Evolutionary conservation across 2,797 vertebrate genomes (phyloP).

Genomic region (Labeo calbasu): DNA sequence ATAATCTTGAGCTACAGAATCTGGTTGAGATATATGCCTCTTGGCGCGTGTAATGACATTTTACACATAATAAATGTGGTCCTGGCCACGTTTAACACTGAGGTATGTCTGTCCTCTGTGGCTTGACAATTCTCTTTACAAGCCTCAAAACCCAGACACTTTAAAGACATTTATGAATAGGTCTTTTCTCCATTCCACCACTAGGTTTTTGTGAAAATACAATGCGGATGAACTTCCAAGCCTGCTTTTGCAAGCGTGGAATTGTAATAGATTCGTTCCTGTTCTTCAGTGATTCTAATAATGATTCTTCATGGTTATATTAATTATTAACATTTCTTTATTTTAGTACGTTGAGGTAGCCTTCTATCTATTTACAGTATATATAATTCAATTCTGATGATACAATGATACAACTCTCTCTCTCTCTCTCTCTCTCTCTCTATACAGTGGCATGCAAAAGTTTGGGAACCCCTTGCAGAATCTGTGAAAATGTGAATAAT

Average conservation of each 20-base stretch:
- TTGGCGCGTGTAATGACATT: conserved; percentile 71
- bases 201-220: neutral
- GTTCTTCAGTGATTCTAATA: neutral
- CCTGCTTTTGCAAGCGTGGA: neutral
- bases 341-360: neutral
- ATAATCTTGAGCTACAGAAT: conserved; percentile 65
- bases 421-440: too few species aligned
- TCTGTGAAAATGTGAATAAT: too few species aligned
- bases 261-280: neutral
- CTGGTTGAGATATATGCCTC: conserved; percentile 68
- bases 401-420: too few species aligned
- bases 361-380: neutral
- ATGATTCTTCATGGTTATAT: neutral
- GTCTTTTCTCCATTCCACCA: conserved; percentile 24
- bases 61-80: conserved; percentile 75
- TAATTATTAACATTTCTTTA: neutral
- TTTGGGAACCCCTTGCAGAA: too few species aligned
- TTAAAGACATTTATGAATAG: conserved; percentile 56
- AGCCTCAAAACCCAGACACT: conserved; percentile 55
- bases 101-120: conserved; percentile 66
- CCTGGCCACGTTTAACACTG: conserved; percentile 67
- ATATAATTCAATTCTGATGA: neutral
- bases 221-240: neutral
- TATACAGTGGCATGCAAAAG: too few species aligned
- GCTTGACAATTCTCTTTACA: conserved; percentile 70